phyloP scores from a whole-genome alignment of 2,113 vertebrate species.

The Aramus guarauna region DNA sequence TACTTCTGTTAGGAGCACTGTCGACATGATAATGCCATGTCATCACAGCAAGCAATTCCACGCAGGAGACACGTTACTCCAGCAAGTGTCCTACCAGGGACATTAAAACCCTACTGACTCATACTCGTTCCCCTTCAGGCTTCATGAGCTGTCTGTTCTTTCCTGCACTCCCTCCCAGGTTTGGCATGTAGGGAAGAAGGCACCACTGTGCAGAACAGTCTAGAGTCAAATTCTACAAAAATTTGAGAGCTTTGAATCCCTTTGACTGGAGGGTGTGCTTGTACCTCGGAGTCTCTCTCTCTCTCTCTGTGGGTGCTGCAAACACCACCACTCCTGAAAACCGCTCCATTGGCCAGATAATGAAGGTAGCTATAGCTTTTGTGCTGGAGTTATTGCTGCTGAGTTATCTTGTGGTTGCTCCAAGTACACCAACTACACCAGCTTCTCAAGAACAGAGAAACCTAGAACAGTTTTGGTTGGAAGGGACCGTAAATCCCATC shows the following conservation, averaged over 20 bases:
- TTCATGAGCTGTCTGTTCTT: not conserved
- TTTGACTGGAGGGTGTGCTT: not conserved
- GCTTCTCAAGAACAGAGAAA: not conserved
- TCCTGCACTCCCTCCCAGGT: not conserved
- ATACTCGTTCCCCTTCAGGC: not conserved
- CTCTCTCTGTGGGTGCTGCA: not conserved
- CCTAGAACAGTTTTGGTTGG: too few species aligned
- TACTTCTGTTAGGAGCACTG: not conserved
- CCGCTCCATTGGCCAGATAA: not conserved
- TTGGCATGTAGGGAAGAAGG: not conserved
- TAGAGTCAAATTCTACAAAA: not conserved
- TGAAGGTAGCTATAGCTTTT: not conserved
- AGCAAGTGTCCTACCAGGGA: not conserved
- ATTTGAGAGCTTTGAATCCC: not conserved
- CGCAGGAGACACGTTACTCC: not conserved
- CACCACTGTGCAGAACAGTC: rapidly evolving
- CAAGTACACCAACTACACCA: too few species aligned
- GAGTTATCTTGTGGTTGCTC: not conserved
- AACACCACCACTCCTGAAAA: not conserved
- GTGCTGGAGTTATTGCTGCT: not conserved
- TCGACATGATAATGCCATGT: not conserved
- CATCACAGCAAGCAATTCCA: not conserved
- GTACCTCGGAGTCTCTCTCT: not conserved
- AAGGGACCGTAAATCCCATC: too few species aligned
- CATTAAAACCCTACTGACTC: not conserved